Evolutionary conservation across 2,888 invertebrate genomes (phyloP), one percentile per base, ranked within the genome.

Genomic region (Resseliella maxima): DNA sequence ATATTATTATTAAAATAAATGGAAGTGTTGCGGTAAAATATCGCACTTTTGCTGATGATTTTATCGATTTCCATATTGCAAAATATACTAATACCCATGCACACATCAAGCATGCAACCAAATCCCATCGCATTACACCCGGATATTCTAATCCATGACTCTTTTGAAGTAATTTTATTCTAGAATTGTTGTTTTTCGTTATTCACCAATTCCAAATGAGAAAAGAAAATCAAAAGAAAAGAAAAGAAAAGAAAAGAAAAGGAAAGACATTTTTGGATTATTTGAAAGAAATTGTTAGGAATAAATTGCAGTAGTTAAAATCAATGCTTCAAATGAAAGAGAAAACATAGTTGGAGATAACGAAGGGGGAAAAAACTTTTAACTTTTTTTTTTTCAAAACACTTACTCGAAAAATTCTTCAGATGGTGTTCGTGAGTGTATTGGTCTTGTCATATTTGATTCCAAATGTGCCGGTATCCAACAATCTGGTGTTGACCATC

Each of bases 81-180:
- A 98, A 97, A 92, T 98, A 99, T 86, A 98, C 97, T 89, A 98
- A 92, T 88, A 98, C 93, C 98, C 98, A 99, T 88, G 98, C 97
- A 89, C 96, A 94, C 86, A 98, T 93, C 86, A 98, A 93, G 89
- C 98, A 97, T 85, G 97, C 95, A 45, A 97, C 95, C 87, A 98
- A 92, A 90, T 98, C 97, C 96, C 97, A 97, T 89, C 97, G 93
- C 90, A 98, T 92, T 88, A 92, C 92, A 87, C 96, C 97, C 46
- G 95, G 95, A 88, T 94, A 94, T 89, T 97, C 96, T 87, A 98
- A 95, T 41, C 97, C 97, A 24, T 92, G 92, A 88, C 96, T 96
- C 89, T 97, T 95, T 92, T 95, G 95, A 87, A 98, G 93, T 86
- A 98, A 96, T 91, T 96, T 96, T 89, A 95, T 94, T 90, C 98